Conservation (phyloP, 2,888 invertebrate species). For the Idaea straminata region DNA sequence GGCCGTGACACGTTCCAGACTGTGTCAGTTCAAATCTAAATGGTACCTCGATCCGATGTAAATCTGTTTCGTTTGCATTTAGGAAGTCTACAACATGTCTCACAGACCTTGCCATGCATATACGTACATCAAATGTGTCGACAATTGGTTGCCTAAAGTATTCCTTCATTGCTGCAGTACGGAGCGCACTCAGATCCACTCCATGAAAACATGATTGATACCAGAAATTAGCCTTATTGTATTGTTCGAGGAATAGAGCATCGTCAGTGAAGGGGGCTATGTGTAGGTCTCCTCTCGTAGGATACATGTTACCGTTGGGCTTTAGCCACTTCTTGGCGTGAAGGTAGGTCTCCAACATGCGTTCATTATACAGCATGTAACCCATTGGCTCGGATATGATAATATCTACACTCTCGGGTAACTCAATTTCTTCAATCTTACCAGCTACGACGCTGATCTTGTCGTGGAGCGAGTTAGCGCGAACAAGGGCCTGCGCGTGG, state of each 20-base stretch:
- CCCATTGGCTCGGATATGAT: conserved; percentile 99
- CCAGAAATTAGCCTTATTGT: conserved; percentile 99
- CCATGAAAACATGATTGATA: conserved; percentile 99
- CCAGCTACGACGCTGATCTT: conserved; percentile 96
- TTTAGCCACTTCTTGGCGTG: conserved; percentile 99
- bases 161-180: conserved; percentile 96
- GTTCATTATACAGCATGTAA: conserved; percentile 99
- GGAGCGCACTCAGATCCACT: conserved; percentile 95
- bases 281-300: conserved; percentile 97
- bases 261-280: conserved; percentile 99
- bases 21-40: conserved; percentile 95
- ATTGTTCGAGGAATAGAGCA: conserved; percentile 98
- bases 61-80: conserved; percentile 94
- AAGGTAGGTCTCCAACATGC: conserved; percentile 99
- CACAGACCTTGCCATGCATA: conserved; percentile 96
- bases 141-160: conserved; percentile 99
- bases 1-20: conserved; percentile 96
- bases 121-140: conserved; percentile 98
- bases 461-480: conserved; percentile 92
- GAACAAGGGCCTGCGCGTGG: conserved; percentile 94
- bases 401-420: conserved; percentile 97
- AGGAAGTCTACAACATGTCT: conserved; percentile 97
- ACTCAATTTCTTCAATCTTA: conserved; percentile 98
- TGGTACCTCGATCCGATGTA: conserved; percentile 97
- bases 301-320: conserved; percentile 97